A percentile compares a stretch with the other conserved stretches of the same genome.
phyloP scores from a whole-genome alignment of 2,113 vertebrate species.

The Ictalurus furcatus region DNA sequence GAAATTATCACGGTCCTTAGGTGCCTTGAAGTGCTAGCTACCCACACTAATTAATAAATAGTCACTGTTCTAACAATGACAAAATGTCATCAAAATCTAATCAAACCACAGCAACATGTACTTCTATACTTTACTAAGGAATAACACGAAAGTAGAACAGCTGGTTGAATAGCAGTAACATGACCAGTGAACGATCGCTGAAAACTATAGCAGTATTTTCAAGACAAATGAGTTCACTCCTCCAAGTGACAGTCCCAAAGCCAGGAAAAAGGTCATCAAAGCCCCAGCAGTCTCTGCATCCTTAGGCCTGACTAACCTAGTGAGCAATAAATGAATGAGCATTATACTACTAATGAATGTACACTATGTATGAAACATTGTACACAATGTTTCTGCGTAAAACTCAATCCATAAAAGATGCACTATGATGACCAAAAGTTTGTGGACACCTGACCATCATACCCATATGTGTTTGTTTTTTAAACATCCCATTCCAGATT shows the following conservation, averaged over 20 bases:
- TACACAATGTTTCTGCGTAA: no score
- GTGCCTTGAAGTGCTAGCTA: not conserved
- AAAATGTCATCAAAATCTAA: not conserved
- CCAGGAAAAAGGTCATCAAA: slow-evolving; percentile 87
- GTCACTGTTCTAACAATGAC: not conserved
- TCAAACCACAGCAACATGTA: not conserved
- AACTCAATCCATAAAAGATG: not conserved
- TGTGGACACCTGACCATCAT: not conserved
- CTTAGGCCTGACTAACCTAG: slow-evolving; percentile 77
- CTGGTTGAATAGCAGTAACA: not conserved
- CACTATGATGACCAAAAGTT: not conserved
- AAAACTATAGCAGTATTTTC: slow-evolving; percentile 50
- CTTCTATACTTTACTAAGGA: not conserved
- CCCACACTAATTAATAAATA: not conserved
- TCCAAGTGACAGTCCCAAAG: slow-evolving; percentile 81
- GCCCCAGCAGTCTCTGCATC: slow-evolving; percentile 81
- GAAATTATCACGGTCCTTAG: not conserved
- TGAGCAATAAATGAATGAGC: slow-evolving; percentile 12
- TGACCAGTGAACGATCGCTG: not conserved
- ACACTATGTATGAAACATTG: no score
- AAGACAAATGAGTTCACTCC: slow-evolving; percentile 76
- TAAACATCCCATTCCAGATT: not conserved
- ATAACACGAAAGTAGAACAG: not conserved
- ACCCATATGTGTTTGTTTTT: no score
- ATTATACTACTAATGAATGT: not conserved